Evolutionary conservation across 2,113 vertebrate genomes (phyloP), one percentile per base, ranked within the genome.

Genomic region (Phalacrocorax carbo): DNA sequence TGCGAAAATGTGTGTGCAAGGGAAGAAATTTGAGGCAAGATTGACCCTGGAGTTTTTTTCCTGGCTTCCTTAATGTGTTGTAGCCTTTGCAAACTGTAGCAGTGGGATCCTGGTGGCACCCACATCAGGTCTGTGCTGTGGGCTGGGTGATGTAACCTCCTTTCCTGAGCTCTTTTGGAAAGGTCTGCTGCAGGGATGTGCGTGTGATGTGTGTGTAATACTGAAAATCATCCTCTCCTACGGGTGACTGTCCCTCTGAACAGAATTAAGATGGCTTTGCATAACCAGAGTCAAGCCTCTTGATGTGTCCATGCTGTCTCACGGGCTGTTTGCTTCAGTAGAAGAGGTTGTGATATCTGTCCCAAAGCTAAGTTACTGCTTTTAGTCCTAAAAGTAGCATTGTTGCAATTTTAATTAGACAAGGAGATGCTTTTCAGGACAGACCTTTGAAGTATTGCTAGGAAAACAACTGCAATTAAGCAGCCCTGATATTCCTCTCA

Each of bases 351-450:
- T 36, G 77, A 7, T 72, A 22, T 18, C 66, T 42, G 3, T 76
- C 73, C 75, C 25, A 11, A 36, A 65, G 52, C 68, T 29, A n/a
- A 82, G 27, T 42, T 76, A 62, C 34, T 87, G 49, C 57, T 77
- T 42, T 64, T 85, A 22, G 51, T 81, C 65, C 92, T 83, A 8
- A 55, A 94, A 89, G 88, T 61, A 82, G 60, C 62, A 25, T 95
- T 69, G 30, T 76, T 96, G 42, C 65, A 27, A 27, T 90, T 92
- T 95, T 94, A 92, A 83, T 91, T 95, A 89, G 88, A 51, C 40
- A 42, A 57, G 57, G 80, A 82, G 86, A 42, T 80, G 78, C 58
- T 80, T 64, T 72, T 93, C 40, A 8, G 42, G 26, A 13, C 46
- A 75, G 84, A 85, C 49, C 86, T 95, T 94, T 88, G 69, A 95